A percentile compares a stretch with the other conserved stretches of the same genome.
Evolutionary conservation across 2,888 invertebrate species (phyloP).

Genomic region (Leptinotarsa haldemani): DNA sequence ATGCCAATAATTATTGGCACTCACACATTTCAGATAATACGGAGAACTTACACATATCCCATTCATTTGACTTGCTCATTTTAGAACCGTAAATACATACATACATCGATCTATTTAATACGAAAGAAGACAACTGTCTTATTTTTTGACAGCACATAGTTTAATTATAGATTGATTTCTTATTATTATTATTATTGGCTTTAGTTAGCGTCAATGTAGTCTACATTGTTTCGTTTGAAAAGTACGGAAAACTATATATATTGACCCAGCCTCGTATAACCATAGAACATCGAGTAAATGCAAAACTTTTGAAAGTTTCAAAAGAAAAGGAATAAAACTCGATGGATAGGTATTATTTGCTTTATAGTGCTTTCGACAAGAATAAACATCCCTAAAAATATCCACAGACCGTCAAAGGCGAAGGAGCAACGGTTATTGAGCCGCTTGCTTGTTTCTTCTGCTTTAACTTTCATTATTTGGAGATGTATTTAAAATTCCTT

Average conservation of each 20-base stretch:
- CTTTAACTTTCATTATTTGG: constrained; percentile 5
- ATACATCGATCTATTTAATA: too few species aligned
- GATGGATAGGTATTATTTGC: constrained; percentile 12
- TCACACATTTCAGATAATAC: too few species aligned
- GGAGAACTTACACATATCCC: too few species aligned
- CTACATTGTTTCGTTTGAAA: background rate
- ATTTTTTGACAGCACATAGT: too few species aligned
- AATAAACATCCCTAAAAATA: constrained; percentile 1
- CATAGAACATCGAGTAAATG: background rate
- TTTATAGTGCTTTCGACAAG: background rate
- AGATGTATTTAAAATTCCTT: constrained; percentile 15
- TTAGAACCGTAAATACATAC: too few species aligned
- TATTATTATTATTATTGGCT: background rate
- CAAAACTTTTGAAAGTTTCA: constrained; percentile 2
- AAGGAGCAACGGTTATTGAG: background rate
- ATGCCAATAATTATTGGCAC: too few species aligned
- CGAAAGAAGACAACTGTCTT: too few species aligned
- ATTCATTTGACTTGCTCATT: too few species aligned
- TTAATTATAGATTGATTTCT: too few species aligned
- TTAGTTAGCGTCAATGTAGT: background rate
- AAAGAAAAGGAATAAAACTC: background rate
- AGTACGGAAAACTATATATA: background rate
- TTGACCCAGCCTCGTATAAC: background rate
- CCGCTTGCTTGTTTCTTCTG: background rate
- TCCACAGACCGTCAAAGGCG: constrained; percentile 6